Evolutionary conservation across 2,797 vertebrate genomes (phyloP).

Genomic region (Gouania willdenowi): DNA sequence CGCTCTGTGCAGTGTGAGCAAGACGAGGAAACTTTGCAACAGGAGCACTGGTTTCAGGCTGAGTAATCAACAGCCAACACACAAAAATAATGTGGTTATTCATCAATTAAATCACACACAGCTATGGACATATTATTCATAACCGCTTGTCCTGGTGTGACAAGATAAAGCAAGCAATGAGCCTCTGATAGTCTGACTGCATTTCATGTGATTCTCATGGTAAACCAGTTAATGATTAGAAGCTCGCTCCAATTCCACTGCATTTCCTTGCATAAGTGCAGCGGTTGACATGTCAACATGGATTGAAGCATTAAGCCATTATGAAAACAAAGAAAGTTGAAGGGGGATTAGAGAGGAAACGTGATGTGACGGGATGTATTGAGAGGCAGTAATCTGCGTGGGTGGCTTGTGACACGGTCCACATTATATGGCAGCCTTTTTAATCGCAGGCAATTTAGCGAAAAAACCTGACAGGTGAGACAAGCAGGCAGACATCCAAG

Average conservation of each 20-base stretch:
- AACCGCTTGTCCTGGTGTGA: constrained; percentile 41
- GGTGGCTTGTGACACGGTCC: constrained; percentile 21
- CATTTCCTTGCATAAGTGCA: not conserved
- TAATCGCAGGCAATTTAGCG: constrained; percentile 30
- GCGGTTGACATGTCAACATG: constrained; percentile 19
- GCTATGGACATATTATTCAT: too few species aligned
- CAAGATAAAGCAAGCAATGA: constrained; percentile 57
- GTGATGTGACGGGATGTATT: constrained; percentile 1
- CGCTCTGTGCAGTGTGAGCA: constrained; percentile 5
- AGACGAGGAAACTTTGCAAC: constrained; percentile 1
- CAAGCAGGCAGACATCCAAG: constrained; percentile 13
- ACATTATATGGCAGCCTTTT: constrained; percentile 24
- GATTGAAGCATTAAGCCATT: constrained; percentile 43
- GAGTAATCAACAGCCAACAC: too few species aligned
- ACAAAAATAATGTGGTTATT: too few species aligned
- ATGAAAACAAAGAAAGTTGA: constrained; percentile 33
- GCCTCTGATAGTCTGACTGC: constrained; percentile 10
- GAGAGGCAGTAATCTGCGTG: constrained; percentile 24
- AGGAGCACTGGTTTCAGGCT: not conserved
- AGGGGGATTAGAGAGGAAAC: constrained; percentile 24
- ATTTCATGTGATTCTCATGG: constrained; percentile 18
- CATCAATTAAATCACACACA: too few species aligned
- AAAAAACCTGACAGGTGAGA: not conserved
- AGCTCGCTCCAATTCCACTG: not conserved
- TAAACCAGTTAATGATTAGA: constrained; percentile 13